Evolutionary conservation across 2,888 invertebrate genomes (phyloP).

Genomic region (Tanypteryx hageni): DNA sequence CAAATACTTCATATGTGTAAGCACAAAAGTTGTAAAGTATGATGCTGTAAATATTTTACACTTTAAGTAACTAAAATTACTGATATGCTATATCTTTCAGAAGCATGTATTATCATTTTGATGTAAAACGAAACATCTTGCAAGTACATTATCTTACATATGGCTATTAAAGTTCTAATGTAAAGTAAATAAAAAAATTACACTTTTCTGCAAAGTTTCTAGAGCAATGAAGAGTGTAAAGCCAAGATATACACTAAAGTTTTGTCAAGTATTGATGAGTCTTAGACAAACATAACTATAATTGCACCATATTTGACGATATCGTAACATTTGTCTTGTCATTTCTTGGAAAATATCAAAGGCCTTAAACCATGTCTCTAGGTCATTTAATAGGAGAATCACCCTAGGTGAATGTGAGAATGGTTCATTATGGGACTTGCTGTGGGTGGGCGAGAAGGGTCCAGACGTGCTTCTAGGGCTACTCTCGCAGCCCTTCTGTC

Average conservation of each 20-base stretch:
- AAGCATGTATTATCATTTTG: too few relatives aligned
- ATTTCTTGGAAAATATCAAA: not conserved
- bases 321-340: not conserved
- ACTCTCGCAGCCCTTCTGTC: slow-evolving; percentile 62
- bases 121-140: too few relatives aligned
- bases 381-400: not conserved
- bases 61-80: too few relatives aligned
- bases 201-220: not conserved
- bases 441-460: slow-evolving; percentile 69
- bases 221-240: not conserved
- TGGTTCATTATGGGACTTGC: slow-evolving; percentile 70
- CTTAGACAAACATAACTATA: not conserved
- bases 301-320: not conserved
- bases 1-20: too few relatives aligned
- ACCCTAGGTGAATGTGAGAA: slow-evolving; percentile 72
- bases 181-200: too few relatives aligned
- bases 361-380: not conserved
- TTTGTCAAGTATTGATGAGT: not conserved
- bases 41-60: too few relatives aligned
- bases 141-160: too few relatives aligned
- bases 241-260: not conserved
- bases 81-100: too few relatives aligned
- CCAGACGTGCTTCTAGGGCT: slow-evolving; percentile 66
- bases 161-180: too few relatives aligned
- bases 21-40: too few relatives aligned